Base-by-base conservation (phyloP, 2,888 invertebrate genomes). In the Lithophane semibrunnea region DNA sequence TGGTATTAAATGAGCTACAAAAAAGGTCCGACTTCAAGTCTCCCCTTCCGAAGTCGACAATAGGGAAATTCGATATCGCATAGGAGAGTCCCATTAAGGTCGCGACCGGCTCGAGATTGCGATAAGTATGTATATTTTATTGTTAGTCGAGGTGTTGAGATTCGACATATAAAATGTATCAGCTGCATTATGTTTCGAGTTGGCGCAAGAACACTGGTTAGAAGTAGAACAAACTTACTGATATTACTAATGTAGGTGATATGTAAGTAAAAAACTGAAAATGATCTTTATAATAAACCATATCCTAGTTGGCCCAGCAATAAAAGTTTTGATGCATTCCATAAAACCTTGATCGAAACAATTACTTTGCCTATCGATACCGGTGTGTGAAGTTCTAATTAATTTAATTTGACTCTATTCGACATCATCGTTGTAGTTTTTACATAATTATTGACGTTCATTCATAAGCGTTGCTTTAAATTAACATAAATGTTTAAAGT, bases 1-100 rank as follows among this genome's bases (percentile, higher is more conserved):
- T 92, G 92, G 90, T 92, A 93, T 92, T 91, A 93, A 93, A 92
- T 91, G 92, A 92, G 91, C 88, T 90, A 91, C 89, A 91, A 92
- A 92, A 92, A 92, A 92, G 91, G 90, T 86, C 77, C 87, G 74
- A 89, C 74, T 81, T 85, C 68, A 54, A 77, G 81, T 80, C 82
- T 85, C 89, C 92, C 92, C 91, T 91, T 88, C 88, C 87, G 88
- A 86, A 87, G 72, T 86, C 79, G 73, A 91, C 92, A 92, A 91
- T 91, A 90, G 88, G 88, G 89, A 91, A 91, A 91, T 91, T 86
- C 85, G 88, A 87, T 88, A 85, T 91, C 84, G 88, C 86, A 88
- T 90, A 90, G 88, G 84, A 86, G 86, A 86, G 89, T 83, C 86
- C 89, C 89, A 92, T 92, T 92, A 93, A 89, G 73, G 78, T 84